Percentiles rank a stretch among this genome's conserved stretches.
phyloP scores from a whole-genome alignment of 2,113 vertebrate species.

The Tretioscincus oriximinensis region DNA sequence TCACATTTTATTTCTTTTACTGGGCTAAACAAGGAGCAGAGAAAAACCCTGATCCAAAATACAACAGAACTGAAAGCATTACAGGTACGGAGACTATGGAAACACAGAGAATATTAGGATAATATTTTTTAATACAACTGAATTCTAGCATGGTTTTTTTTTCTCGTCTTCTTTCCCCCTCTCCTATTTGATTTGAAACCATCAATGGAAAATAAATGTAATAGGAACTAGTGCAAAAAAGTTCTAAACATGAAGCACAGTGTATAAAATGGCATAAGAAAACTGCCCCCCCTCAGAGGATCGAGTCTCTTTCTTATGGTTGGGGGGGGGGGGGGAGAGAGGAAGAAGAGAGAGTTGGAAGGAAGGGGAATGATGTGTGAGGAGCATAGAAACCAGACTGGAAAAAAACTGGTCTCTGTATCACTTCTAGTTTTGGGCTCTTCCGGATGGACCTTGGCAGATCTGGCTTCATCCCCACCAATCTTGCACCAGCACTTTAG shows the following conservation, averaged over 20 bases:
- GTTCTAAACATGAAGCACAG: slow-evolving; percentile 82
- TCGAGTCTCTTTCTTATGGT: slow-evolving; percentile 71
- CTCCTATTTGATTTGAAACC: slow-evolving; percentile 56
- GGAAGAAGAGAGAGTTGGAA: slow-evolving; percentile 1
- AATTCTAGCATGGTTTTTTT: slow-evolving; percentile 75
- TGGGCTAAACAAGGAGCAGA: slow-evolving; percentile 77
- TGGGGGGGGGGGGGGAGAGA: slow-evolving; percentile 38
- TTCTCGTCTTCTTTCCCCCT: slow-evolving; percentile 27
- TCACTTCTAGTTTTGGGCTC: slow-evolving; percentile 30
- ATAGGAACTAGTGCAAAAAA: slow-evolving; percentile 83
- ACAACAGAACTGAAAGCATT: slow-evolving; percentile 81
- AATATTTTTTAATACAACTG: slow-evolving; percentile 78
- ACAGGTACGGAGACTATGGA: slow-evolving; percentile 81
- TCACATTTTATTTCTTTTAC: slow-evolving; percentile 80
- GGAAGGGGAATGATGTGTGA: slow-evolving; percentile 39
- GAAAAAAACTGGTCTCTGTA: slow-evolving; percentile 55
- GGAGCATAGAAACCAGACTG: slow-evolving; percentile 57
- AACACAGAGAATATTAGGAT: slow-evolving; percentile 81
- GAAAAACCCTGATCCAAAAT: slow-evolving; percentile 70
- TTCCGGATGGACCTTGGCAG: slow-evolving; percentile 44
- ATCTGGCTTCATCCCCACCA: slow-evolving; percentile 54
- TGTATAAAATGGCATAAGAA: slow-evolving; percentile 82
- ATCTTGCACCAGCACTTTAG: slow-evolving; percentile 57
- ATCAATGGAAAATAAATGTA: slow-evolving; percentile 77
- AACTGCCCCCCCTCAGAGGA: slow-evolving; percentile 69